Base-by-base conservation (phyloP, 1,140 invertebrate genomes). In the Oscheius sp. region DNA sequence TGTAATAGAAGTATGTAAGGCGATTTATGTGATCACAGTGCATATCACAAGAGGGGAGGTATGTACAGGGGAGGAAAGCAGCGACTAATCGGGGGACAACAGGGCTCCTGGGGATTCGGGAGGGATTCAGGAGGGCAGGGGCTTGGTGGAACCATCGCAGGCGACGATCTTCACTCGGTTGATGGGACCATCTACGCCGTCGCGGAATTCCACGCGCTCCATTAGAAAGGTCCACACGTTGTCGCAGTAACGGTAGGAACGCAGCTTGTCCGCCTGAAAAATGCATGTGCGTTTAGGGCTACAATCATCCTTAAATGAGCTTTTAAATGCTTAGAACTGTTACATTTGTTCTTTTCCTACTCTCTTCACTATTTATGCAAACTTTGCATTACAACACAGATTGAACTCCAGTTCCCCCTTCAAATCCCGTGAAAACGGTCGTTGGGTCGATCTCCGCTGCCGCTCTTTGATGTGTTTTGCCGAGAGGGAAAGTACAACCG, bases 101-200 rank as follows among this genome's bases (percentile, higher is more conserved):
- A 18, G 15, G 28, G 55, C 15, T 15, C 55, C 0, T 59, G 15
- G 26, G 55, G n/a, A 15, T 59, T 15, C 55, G 7, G 61, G n/a
- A 23, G 29, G 35, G 0, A 20, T 38, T 7, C 20, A 20, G 15
- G 31, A 29, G 10, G 55, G n/a, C 23, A 20, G 58, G 32, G 18
- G 45, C 26, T 73, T 73, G 2, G 31, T 49, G 10, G 68, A 69
- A 77, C 94, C 96, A 90, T 99, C 96, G 88, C 96, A 99, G 1
- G 96, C 96, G 61, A 99, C 96, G 85, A 99, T 97, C 88, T 99
- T 99, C 2, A 99, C 93, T 89, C 95, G 97, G 82, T 96, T 93
- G 31, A 97, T 93, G 1, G 68, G 73, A 13, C 74, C 31, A 86
- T 91, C 92, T 15, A 67, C 28, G 0, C 94, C 91, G 87, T 99